Conservation (phyloP, 2,888 invertebrate genomes). For the Cepaea hortensis region DNA sequence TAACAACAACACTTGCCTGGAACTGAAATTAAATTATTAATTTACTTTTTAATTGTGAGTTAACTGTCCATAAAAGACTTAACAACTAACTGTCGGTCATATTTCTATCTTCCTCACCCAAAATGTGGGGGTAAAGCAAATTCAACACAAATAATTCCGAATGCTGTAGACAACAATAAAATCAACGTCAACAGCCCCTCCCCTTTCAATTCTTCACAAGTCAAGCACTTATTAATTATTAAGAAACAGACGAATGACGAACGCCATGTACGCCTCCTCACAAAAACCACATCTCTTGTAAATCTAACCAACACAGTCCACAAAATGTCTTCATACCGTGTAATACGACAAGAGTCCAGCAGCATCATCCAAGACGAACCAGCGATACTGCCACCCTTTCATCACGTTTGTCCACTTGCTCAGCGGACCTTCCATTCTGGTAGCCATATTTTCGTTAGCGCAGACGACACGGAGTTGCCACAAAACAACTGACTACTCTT, state of each 20-base stretch:
- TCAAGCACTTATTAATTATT: neutral
- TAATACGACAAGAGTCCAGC: constrained; percentile 97
- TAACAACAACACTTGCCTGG: no score
- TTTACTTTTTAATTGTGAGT: no score
- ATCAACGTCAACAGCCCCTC: neutral
- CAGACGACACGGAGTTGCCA: neutral
- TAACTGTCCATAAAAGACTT: no score
- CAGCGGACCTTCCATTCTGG: constrained; percentile 90
- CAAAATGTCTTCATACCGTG: constrained; percentile 84
- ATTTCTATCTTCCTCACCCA: no score
- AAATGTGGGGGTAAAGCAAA: no score
- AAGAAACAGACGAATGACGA: no score
- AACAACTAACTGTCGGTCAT: no score
- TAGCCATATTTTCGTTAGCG: constrained; percentile 11
- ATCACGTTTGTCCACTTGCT: constrained; percentile 99
- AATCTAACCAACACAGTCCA: neutral
- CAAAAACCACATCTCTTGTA: neutral
- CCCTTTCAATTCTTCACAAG: neutral
- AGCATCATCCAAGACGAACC: constrained; percentile 98
- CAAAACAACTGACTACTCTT: neutral
- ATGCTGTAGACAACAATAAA: no score
- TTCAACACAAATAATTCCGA: no score
- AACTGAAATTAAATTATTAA: no score
- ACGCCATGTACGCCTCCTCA: no score
- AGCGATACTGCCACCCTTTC: constrained; percentile 98